Conservation (phyloP, 1,140 invertebrate genomes). For the Asbolus verrucosus region DNA sequence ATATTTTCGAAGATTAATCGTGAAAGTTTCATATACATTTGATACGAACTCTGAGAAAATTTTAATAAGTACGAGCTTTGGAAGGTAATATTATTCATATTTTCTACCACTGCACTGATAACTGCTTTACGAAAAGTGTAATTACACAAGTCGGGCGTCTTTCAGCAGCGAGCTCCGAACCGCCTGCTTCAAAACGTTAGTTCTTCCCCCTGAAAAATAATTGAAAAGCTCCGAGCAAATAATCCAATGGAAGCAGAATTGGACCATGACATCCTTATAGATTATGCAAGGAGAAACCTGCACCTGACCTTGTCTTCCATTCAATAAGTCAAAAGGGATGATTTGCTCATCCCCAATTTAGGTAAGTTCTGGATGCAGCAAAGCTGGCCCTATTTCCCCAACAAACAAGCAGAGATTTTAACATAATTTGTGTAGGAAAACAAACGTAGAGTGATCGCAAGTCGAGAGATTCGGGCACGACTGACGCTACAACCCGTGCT, state of each 20-base stretch:
- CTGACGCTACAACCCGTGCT: neutral
- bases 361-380: conserved; percentile 34
- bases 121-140: too few species aligned
- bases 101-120: too few species aligned
- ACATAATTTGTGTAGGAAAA: conserved; percentile 35
- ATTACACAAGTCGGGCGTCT: too few species aligned
- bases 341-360: conserved; percentile 35
- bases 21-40: too few species aligned
- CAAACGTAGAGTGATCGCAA: conserved; percentile 32
- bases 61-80: too few species aligned
- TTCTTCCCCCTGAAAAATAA: too few species aligned
- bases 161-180: too few species aligned
- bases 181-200: too few species aligned
- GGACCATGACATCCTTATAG: conserved; percentile 5
- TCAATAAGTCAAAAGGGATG: conserved; percentile 29
- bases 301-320: neutral
- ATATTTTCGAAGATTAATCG: too few species aligned
- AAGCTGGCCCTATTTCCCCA: conserved; percentile 32
- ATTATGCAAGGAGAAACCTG: conserved; percentile 1
- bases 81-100: too few species aligned
- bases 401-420: conserved; percentile 35
- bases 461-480: conserved; percentile 4
- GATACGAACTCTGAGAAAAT: too few species aligned
- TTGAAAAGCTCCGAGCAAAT: neutral
- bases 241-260: neutral